These are phyloP conservation scores for Ciona savignyi DNA, from an alignment of 23 tunicate genomes.

Conservation along the genomic window DNA sequence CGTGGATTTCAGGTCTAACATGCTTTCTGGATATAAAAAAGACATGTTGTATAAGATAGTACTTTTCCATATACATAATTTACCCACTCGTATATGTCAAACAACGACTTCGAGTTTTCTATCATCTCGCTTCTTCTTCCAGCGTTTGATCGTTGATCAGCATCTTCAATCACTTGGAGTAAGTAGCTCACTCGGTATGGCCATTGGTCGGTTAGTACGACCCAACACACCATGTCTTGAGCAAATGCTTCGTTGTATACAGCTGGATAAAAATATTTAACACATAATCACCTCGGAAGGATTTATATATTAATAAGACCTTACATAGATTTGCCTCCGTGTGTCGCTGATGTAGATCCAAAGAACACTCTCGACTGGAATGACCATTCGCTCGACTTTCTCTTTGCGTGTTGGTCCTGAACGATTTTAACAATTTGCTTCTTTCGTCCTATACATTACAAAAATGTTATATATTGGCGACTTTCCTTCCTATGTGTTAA, in stretches of 20 bases:
- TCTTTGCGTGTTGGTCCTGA: neutral
- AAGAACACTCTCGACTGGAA: no score
- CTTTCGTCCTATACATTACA: neutral
- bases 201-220: slow-evolving; percentile 93
- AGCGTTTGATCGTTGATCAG: slow-evolving; percentile 40
- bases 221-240: slow-evolving; percentile 64
- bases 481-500: neutral
- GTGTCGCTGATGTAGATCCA: no score
- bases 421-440: neutral
- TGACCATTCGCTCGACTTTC: no score
- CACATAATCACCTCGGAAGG: neutral
- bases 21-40: neutral
- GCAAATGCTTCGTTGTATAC: slow-evolving; percentile 30
- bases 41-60: neutral
- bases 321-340: no score
- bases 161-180: slow-evolving; percentile 77
- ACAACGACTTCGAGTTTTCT: slow-evolving; percentile 25
- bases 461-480: neutral
- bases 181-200: slow-evolving; percentile 85
- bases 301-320: neutral
- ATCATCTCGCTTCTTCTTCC: slow-evolving; percentile 30
- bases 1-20: neutral
- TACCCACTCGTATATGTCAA: slow-evolving; percentile 71
- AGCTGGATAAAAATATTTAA: neutral
- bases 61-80: neutral